Base-by-base conservation (phyloP, 92 coral and sea anemone genomes). In the Zoanthus sansibaricus region DNA sequence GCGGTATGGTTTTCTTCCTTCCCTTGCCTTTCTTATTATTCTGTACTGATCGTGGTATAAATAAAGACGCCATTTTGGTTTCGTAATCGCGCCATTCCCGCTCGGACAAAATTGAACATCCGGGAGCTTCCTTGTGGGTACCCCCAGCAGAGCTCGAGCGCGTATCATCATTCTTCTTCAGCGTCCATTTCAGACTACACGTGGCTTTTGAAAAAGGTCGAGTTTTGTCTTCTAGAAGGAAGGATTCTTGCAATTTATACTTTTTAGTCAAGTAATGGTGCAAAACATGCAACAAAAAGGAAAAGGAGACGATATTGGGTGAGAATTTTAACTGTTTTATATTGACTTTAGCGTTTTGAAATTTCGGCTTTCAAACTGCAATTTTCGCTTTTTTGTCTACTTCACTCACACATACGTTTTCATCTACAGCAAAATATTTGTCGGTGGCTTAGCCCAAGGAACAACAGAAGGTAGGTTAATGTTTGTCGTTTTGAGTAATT, bases 251-350 rank as follows among this genome's bases (percentile, higher is more conserved):
- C 44, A 20, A n/a, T n/a, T 15, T 47, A 62, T 62, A 45, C 21
- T 49, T 13, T 46, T 80, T 45, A 59, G 64, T 45, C 21, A 37
- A 42, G 84, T 18, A 64, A 66, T 66, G 75, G 85, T 66, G 11
- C 85, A 15, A 59, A 90, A 82, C 17, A 90, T 90, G 93, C 88
- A 79, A 13, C 83, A 76, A 62, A 89, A 82, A 86, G 88, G 88
- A 75, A 87, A 83, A 33, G 98, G 98, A 88, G 98, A 96, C 84
- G 98, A 96, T 37, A 94, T 91, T 44, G 98, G 98, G 98, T 96
- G 78, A 85, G 98, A 13, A 11, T 47, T 44, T 6, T 59, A 20
- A 32, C 17, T 11, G 62, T 72, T 87, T 45, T 72, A 52, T 14
- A 20, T 46, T n/a, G 3, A 3, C 4, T 51, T 18, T 6, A 7